phyloP scores from a whole-genome alignment of 2,797 vertebrate species.

The Echeneis naucrates region DNA sequence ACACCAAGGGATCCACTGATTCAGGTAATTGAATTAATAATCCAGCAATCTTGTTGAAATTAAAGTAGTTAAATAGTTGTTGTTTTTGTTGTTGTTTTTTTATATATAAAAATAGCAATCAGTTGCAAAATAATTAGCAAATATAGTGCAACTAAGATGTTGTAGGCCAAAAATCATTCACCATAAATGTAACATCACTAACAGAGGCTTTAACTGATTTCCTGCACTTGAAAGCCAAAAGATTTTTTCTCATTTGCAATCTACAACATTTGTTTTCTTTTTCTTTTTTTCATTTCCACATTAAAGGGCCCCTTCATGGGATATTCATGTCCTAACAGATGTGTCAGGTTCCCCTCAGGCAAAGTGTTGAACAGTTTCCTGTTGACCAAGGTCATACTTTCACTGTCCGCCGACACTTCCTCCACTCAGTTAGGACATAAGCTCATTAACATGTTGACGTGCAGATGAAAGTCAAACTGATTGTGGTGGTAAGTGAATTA shows the following conservation, averaged over 20 bases:
- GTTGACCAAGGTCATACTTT: conserved; percentile 68
- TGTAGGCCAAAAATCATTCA: conserved; percentile 29
- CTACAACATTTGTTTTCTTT: conserved; percentile 43
- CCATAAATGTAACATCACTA: conserved; percentile 39
- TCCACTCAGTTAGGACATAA: conserved; percentile 35
- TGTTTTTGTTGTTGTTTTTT: too few species aligned
- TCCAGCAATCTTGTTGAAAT: too few species aligned
- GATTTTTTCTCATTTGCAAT: conserved; percentile 66
- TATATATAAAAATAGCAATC: too few species aligned
- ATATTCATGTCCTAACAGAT: conserved; percentile 63
- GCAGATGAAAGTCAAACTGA: conserved; percentile 17
- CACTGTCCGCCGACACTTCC: conserved; percentile 40
- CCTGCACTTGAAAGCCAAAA: conserved; percentile 43
- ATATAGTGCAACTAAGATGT: conserved; percentile 34
- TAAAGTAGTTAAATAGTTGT: too few species aligned
- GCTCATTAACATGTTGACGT: conserved; percentile 34
- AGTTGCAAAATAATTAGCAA: background rate
- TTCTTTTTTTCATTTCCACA: conserved; percentile 69
- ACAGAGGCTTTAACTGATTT: conserved; percentile 56
- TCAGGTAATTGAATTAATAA: too few species aligned
- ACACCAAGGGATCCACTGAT: too few species aligned
- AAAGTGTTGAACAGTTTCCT: conserved; percentile 62
- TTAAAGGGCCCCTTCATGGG: conserved; percentile 62
- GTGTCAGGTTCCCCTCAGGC: conserved; percentile 53
- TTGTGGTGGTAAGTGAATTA: background rate